phyloP scores from a whole-genome alignment of 1,140 invertebrate species.

The Littorina saxatilis region DNA sequence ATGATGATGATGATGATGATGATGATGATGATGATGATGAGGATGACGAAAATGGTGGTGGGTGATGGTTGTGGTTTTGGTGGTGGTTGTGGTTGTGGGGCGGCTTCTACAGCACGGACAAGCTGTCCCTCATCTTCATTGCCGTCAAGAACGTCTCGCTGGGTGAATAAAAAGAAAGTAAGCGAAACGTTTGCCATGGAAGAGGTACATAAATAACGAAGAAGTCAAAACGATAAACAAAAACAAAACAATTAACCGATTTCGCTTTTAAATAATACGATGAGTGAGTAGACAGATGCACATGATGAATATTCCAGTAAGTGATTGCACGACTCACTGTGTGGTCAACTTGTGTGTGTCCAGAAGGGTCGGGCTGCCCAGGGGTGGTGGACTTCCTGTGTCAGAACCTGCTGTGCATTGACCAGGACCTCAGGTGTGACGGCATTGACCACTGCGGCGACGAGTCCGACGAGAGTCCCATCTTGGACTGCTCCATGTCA shows the following conservation, averaged over 20 bases:
- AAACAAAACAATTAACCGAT: too few relatives aligned
- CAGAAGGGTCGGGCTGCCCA: slow-evolving; percentile 60
- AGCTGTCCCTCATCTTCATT: slow-evolving; percentile 66
- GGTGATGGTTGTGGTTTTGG: too few relatives aligned
- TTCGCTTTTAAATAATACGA: too few relatives aligned
- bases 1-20: slow-evolving; percentile 10
- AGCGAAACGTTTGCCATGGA: too few relatives aligned
- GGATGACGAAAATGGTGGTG: too few relatives aligned
- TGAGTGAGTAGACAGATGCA: too few relatives aligned
- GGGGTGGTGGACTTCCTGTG: slow-evolving; percentile 76
- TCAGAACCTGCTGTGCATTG: slow-evolving; percentile 87
- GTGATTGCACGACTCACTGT: too few relatives aligned
- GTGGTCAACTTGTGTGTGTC: neutral
- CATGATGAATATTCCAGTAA: too few relatives aligned
- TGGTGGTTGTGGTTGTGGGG: slow-evolving; percentile 57
- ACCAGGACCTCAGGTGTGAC: slow-evolving; percentile 87
- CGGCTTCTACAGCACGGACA: slow-evolving; percentile 64
- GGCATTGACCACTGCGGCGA: slow-evolving; percentile 93
- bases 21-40: too few relatives aligned
- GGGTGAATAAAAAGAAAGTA: slow-evolving; percentile 46
- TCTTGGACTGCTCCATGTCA: slow-evolving; percentile 55
- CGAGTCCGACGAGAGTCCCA: slow-evolving; percentile 84
- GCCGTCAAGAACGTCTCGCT: slow-evolving; percentile 62
- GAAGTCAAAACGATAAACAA: too few relatives aligned
- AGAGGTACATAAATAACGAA: too few relatives aligned